Conservation (phyloP, 1,140 invertebrate species). For the Arion vulgaris region DNA sequence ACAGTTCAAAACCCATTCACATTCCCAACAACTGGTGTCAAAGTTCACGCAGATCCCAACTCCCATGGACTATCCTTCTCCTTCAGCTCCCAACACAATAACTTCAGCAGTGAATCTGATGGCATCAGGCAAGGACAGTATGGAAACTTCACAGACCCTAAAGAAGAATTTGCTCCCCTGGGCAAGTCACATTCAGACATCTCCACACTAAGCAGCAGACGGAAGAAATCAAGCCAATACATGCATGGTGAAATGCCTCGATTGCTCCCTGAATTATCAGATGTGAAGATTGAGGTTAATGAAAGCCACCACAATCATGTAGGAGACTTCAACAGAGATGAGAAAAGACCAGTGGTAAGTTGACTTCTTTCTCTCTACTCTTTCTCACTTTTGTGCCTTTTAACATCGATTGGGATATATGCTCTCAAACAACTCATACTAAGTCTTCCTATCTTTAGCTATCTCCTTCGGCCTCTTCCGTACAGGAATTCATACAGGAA, state of each 20-base stretch:
- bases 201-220: background rate
- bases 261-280: background rate
- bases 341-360: slow-evolving; percentile 6
- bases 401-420: no score
- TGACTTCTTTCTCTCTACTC: no score
- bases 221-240: background rate
- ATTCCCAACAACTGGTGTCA: slow-evolving; percentile 31
- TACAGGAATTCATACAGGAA: no score
- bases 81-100: background rate
- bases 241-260: background rate
- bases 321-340: background rate
- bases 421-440: no score
- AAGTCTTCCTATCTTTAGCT: no score
- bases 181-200: slow-evolving; percentile 19
- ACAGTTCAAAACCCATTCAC: slow-evolving; percentile 31
- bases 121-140: slow-evolving; percentile 1
- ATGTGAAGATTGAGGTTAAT: background rate
- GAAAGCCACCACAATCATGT: background rate
- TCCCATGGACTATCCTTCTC: background rate
- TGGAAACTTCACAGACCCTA: background rate
- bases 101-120: background rate
- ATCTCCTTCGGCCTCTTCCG: no score
- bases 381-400: no score
- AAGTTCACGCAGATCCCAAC: slow-evolving; percentile 1
- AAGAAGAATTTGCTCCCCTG: background rate